Base-by-base conservation (phyloP, 2,888 invertebrate species). In the Ochropleura plecta region DNA sequence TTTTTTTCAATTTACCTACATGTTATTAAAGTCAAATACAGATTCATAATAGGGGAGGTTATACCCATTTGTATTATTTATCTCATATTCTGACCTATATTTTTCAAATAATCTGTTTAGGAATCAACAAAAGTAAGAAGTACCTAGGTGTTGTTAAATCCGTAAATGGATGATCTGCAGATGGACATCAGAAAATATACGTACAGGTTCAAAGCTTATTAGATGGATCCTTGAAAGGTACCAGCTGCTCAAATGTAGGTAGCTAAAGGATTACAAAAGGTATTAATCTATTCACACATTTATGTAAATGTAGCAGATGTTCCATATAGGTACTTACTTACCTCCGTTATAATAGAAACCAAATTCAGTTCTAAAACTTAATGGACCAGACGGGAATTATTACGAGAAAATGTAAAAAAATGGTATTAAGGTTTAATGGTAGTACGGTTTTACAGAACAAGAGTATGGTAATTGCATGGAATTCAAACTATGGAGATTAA, bases 351-450 rank as follows among this genome's bases (percentile, higher is more conserved):
- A 20, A 59, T 12, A 48, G 20, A 14, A 18, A 42, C 12, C 7
- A 57, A 55, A 57, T 57, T 48, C 20, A 42, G n/a, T 70, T 57
- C 6, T 70, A 57, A 72, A 72, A 72, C 48, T 48, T 20, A 70
- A 70, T 49, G 42, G 14, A 12, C 14, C 49, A 70, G 30, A 49
- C 57, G 20, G 49, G 48, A 59, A 49, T 70, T 49, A 30, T 71
- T 49, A 8, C 44, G 14, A 71, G 46, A 46, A 55, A 14, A 49
- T 16, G 18, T 30, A n/a, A n/a, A n/a, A n/a, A n/a, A n/a, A n/a
- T n/a, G n/a, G n/a, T n/a, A n/a, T n/a, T n/a, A n/a, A n/a, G 10
- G 46, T 12, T 10, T n/a, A n/a, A 66, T 46, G 16, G 53, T 55
- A 10, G 12, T 4, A n/a, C 44, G 40, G 20, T 65, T 49, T 18